Evolutionary conservation across 2,797 vertebrate genomes (phyloP), one percentile per base, ranked within the genome.

Genomic region (Tragopan temminckii): DNA sequence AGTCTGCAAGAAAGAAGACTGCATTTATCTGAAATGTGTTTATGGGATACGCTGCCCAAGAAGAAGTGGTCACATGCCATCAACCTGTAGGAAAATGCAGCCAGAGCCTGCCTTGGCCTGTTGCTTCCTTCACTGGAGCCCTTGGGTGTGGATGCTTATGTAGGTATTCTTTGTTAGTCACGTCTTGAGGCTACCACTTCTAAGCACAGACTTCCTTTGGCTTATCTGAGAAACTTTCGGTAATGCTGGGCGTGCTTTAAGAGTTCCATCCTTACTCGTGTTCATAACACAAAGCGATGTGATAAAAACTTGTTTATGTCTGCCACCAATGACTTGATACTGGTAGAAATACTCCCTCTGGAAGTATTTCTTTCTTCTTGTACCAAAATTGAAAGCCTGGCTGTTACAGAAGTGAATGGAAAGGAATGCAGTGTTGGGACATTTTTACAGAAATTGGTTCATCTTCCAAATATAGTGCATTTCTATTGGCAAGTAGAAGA

Each of bases 21-120:
- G 8, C 0, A 0, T 68, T 67, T 85, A 25, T 59, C 5, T 64
- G 43, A 67, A 85, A 55, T 0, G 0, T 6, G 2, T 71, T 71
- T 57, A 27, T 46, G 69, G 83, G 77, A 36, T 36, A 43, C 10
- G 5, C 14, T 74, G 58, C 53, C 43, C 7, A 17, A 68, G 62
- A 75, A 59, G 67, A 61, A 84, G 57, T n/a, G 15, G 29, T 66
- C 62, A 2, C 11, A 2, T 72, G 43, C 61, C 43, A 36, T 7
- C 57, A 59, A 13, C 25, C 21, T 0, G 5, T 64, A 45, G 79
- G 35, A 42, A 72, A 48, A 17, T 45, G 38, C 40, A 1, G 1
- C 36, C 57, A 33, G n/a, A 57, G 6, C 33, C 61, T 91, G 61
- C 31, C n/a, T 67, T 83, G 52, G 67, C 24, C n/a, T 24, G 2